Conservation (phyloP, 2,797 vertebrate genomes). For the Dendrocincla fuliginosa region DNA sequence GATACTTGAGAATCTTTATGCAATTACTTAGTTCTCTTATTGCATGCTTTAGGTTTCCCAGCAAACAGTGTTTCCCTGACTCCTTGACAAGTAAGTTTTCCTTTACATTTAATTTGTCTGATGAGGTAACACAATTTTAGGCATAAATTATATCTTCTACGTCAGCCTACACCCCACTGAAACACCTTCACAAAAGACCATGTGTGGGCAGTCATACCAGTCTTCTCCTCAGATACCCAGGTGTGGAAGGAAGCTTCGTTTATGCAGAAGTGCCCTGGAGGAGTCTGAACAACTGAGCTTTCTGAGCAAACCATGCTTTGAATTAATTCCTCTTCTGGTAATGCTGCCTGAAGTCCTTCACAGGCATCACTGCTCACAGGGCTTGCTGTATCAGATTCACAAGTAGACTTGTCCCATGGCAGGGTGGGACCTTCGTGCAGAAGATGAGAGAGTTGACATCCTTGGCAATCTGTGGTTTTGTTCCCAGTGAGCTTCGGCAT, state of each 20-base stretch:
- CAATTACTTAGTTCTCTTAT: neutral
- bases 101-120: constrained; percentile 19
- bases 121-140: neutral
- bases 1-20: neutral
- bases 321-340: neutral
- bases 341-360: neutral
- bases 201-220: neutral
- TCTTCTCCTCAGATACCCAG: neutral
- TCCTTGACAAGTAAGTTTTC: neutral
- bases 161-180: neutral
- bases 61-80: neutral
- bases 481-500: neutral
- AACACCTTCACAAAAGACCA: neutral
- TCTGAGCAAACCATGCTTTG: neutral
- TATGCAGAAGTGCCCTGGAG: neutral
- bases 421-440: neutral
- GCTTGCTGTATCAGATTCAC: neutral
- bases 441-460: neutral
- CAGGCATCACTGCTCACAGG: neutral
- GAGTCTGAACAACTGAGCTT: neutral
- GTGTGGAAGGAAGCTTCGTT: neutral
- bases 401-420: neutral
- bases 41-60: neutral
- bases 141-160: neutral
- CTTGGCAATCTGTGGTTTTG: neutral